Base-by-base conservation (phyloP, 1,140 invertebrate species). In the Aphaenogaster floridana region DNA sequence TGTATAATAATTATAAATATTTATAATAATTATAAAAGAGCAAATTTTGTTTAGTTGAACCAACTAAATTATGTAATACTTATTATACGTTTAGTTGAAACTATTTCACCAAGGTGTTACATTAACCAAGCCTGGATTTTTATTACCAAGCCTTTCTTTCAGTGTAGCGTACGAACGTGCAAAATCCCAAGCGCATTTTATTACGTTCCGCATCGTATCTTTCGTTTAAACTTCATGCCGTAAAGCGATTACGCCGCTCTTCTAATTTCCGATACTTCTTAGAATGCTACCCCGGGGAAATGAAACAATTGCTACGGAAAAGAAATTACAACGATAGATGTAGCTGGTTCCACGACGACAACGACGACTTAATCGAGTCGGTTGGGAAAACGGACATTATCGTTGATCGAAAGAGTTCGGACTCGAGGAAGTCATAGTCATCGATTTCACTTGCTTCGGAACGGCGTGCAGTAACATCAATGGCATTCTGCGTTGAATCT, bases 321-420 rank as follows among this genome's bases (percentile, higher is more conserved):
- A 57, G n/a, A 80, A 81, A 86, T 81, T 52, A 59, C 39, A 81
- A 36, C 45, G 50, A 52, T 42, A n/a, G 34, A 69, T 61, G 61
- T 28, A 21, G n/a, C 39, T 3, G n/a, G 50, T 7, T 81, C 77
- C n/a, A 11, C 15, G 48, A 28, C 42, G 42, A 11, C 76, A 52
- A 59, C 64, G 42, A 11, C 76, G 64, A 59, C 64, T 80, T 86
- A 86, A 86, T 86, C 85, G 85, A 81, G 42, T 83, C 85, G 63
- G 6, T 9, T 45, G 54, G 42, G 50, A 79, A 76, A 77, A 78
- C 61, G 74, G 9, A 54, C 84, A 28, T 61, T 63, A 50, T 77
- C 34, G 45, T 86, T 48, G 74, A 86, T 50, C 64, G 77, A 71
- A 68, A 50, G 39, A 42, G 61, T 80, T 86, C 21, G 68, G 36